Evolutionary conservation across 2,113 vertebrate species (phyloP), one percentile per base, ranked within the genome.

Genomic region (Dissostichus mawsoni): DNA sequence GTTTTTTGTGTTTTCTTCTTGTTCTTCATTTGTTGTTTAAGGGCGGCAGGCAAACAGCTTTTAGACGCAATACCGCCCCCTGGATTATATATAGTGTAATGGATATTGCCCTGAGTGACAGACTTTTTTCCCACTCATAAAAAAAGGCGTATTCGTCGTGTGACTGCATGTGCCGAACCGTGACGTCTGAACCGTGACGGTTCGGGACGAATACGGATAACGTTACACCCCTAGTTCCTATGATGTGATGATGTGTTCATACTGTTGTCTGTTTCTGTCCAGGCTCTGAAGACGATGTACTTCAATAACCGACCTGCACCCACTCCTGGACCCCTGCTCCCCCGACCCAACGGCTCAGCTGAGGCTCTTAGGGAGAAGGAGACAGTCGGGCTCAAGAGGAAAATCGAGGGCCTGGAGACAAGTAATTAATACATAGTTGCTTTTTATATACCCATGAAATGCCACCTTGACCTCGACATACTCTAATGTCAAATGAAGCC

Each of bases 251-350:
- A 41, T 52, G 18, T 48, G 25, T 59, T 63, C 51, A 17, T n/a
- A 1, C 10, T 65, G 16, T 47, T 76, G 13, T 78, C 48, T 81
- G 11, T 69, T 72, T 18, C 74, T 78, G 7, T 68, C 0, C 90
- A 99, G 98, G 97, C 98, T 57, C 87, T 99, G 69, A 97, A 97
- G 90, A 96, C 96, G 86, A 94, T 79, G 1, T 99, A 99, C 94
- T 99, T 99, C 90, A 97, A 96, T 92, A 99, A 97, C 77, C 93
- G 96, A 17, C 98, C 98, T 48, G 97, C 90, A 48, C 98, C 98
- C 12, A 99, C 98, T 23, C 96, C 97, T 58, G 98, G 98, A 52
- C 94, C 92, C 67, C 96, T 96, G 73, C 93, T 99, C 14, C 98
- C 98, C 63, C 95, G 94, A 90, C 98, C 98, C 29, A 99, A 97